Evolutionary conservation across 2,797 vertebrate genomes (phyloP).

Genomic region (Coregonus sp.): DNA sequence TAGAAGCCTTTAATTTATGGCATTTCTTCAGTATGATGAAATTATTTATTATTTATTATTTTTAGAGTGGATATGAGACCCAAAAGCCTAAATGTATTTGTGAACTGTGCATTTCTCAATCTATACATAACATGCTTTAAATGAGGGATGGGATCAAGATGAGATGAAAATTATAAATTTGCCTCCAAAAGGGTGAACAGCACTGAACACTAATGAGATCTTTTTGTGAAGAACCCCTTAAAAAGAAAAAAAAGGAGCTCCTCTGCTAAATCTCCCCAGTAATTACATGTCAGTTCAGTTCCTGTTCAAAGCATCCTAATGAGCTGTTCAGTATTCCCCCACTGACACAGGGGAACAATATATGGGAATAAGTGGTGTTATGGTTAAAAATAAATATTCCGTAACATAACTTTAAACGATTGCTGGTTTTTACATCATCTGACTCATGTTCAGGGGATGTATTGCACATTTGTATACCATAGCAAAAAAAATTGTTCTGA

Average conservation of each 20-base stretch:
- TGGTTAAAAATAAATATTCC: not conserved
- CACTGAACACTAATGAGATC: not conserved
- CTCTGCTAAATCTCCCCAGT: constrained; percentile 2
- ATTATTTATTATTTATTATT: too few species aligned
- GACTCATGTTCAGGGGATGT: not conserved
- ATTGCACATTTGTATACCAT: not conserved
- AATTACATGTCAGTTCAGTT: not conserved
- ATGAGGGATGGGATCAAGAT: not conserved
- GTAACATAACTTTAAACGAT: not conserved
- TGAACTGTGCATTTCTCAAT: not conserved
- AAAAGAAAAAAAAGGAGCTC: not conserved
- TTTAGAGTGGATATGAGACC: not conserved
- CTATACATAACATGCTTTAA: not conserved
- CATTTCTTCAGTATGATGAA: not conserved
- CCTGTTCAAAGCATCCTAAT: not conserved
- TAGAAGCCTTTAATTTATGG: not conserved
- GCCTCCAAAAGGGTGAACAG: not conserved
- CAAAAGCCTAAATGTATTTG: not conserved
- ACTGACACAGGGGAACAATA: not conserved
- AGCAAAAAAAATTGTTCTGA: not conserved
- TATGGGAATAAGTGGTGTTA: not conserved
- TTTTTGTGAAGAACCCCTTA: not conserved
- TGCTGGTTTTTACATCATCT: not conserved
- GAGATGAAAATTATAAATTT: not conserved
- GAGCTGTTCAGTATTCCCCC: not conserved